A percentile compares a stretch with the other conserved stretches of the same genome.
phyloP scores from a whole-genome alignment of 2,797 vertebrate genomes.

The Oreortyx pictus region DNA sequence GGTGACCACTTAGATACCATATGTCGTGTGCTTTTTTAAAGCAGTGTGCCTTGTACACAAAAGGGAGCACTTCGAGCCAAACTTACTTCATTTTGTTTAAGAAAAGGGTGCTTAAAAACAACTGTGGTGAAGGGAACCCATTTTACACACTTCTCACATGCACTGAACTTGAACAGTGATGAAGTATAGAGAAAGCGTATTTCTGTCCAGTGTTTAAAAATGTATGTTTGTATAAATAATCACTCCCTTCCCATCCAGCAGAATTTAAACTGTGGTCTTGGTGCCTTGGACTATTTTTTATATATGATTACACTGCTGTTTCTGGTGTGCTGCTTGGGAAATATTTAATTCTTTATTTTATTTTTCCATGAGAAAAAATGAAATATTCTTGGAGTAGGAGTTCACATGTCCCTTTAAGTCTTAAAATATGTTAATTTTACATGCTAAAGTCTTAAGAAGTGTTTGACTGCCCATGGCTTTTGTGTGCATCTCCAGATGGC shows the following conservation, averaged over 20 bases:
- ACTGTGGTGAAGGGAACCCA: neutral
- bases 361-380: neutral
- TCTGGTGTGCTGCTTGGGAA: neutral
- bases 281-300: conserved; percentile 15
- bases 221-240: neutral
- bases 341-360: conserved; percentile 14
- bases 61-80: conserved; percentile 38
- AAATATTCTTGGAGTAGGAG: conserved; percentile 3
- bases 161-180: neutral
- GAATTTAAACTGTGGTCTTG: neutral
- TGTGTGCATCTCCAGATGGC: conserved; percentile 82
- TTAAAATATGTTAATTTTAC: conserved; percentile 77
- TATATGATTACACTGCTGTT: neutral
- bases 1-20: conserved; percentile 62
- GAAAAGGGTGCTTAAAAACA: conserved; percentile 25
- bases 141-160: neutral
- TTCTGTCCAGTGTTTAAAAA: neutral
- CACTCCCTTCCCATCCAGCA: neutral
- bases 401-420: conserved; percentile 73
- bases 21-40: conserved; percentile 41
- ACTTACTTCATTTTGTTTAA: conserved; percentile 26
- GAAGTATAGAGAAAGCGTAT: neutral
- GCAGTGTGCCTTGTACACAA: conserved; percentile 25
- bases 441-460: conserved; percentile 82
- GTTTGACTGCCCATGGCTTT: conserved; percentile 79